phyloP scores from a whole-genome alignment of 2,888 invertebrate species.

The Acrobasis repandana region DNA sequence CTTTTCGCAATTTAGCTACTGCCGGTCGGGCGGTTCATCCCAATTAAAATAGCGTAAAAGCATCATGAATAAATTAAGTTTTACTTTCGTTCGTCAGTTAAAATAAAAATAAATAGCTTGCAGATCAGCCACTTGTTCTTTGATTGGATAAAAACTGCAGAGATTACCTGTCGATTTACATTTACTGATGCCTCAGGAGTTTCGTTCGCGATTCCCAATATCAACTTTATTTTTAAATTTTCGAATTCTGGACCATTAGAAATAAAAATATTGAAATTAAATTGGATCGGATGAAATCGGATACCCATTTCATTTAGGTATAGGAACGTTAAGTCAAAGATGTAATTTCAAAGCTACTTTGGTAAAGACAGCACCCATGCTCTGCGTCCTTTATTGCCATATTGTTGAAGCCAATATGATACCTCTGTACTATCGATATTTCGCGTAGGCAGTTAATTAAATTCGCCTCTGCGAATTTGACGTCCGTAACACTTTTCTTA shows the following conservation, averaged over 20 bases:
- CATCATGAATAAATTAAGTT: constrained; percentile 13
- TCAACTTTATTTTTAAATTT: too few species aligned
- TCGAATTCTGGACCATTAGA: too few species aligned
- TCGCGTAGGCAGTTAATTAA: constrained; percentile 5
- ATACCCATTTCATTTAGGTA: too few species aligned
- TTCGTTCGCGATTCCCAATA: too few species aligned
- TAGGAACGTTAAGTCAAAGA: too few species aligned
- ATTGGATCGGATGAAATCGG: too few species aligned
- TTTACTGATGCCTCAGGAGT: too few species aligned
- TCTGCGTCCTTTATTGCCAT: too few species aligned
- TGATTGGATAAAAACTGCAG: neutral
- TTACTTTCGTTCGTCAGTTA: constrained; percentile 11
- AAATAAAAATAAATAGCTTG: neutral
- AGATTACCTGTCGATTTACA: neutral
- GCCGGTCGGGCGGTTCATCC: neutral
- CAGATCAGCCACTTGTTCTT: neutral
- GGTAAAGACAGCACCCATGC: too few species aligned
- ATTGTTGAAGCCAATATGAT: neutral
- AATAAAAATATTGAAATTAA: too few species aligned
- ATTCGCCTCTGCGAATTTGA: constrained; percentile 12
- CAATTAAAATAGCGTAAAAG: constrained; percentile 12
- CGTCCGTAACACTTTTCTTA: constrained; percentile 18
- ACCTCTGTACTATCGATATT: neutral
- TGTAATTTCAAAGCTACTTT: too few species aligned
- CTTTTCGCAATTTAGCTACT: constrained; percentile 1